Evolutionary conservation across 2,888 invertebrate genomes (phyloP), one percentile per base, ranked within the genome.

Genomic region (Malthinus flaveolus): DNA sequence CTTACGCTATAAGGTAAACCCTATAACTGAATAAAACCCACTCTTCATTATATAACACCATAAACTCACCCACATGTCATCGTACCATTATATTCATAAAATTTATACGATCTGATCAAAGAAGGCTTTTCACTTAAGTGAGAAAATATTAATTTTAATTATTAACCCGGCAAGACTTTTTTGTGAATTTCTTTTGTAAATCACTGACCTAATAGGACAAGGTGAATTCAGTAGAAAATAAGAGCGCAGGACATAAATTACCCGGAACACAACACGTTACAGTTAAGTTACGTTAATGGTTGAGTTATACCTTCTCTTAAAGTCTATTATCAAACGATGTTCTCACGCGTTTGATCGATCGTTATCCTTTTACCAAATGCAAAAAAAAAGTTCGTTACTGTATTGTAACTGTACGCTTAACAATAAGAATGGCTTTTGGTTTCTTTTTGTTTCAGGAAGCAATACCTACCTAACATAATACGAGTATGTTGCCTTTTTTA

Each of bases 241-340:
- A 63, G 65, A 63, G 64, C 64, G 63, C 51, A 63, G 63, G 66
- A 63, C 64, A 66, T 66, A 64, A 63, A 67, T 67, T 67, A 63
- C 61, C 57, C 60, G 49, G 60, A 61, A 65, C 63, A 61, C 63
- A 52, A 52, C 39, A 48, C 61, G 61, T 56, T 66, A 66, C 66
- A 63, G 66, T 65, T 66, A 65, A 35, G 63, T 62, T 61, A 56
- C 61, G 59, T 62, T 62, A 65, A 65, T 65, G 58, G 56, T 49
- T 64, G 58, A 66, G 51, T 66, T 64, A 65, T 64, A 61, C 56
- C 55, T 57, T 50, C 23, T 23, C 23, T 56, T 61, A 59, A 61
- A 59, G 59, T 62, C 64, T 62, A 66, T 65, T 65, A 64, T 62
- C 56, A 59, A 60, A 56, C 60, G 52, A 61, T 64, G 61, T 66